Conservation (phyloP, 2,113 vertebrate species). For the Ovis aries region DNA sequence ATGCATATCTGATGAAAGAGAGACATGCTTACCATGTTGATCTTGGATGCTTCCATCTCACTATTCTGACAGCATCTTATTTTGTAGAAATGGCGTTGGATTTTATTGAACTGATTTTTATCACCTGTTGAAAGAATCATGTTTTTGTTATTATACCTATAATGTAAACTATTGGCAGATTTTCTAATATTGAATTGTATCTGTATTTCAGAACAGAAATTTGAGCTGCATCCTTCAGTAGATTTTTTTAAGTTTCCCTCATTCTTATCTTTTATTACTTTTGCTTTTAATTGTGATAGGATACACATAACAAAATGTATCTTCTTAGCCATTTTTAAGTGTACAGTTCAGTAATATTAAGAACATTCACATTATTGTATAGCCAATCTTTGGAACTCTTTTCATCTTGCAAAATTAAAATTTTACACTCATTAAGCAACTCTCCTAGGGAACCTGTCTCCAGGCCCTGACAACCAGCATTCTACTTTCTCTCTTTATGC, state of each 20-base stretch:
- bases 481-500: neutral
- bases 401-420: neutral
- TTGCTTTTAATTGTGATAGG: neutral
- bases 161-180: neutral
- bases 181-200: neutral
- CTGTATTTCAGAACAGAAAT: neutral
- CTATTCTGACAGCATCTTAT: neutral
- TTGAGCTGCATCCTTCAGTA: neutral
- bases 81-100: neutral
- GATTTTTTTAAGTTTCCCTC: neutral
- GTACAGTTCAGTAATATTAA: neutral
- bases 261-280: neutral
- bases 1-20: neutral
- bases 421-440: neutral
- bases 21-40: neutral
- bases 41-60: neutral
- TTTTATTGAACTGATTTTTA: neutral
- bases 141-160: neutral
- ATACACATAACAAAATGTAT: neutral
- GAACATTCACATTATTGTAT: neutral
- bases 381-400: neutral
- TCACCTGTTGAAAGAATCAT: neutral
- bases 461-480: neutral
- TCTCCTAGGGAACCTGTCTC: accelerated
- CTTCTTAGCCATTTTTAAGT: neutral